Base-by-base conservation (phyloP, 2,797 vertebrate species). In the Phalloptychus januarius region DNA sequence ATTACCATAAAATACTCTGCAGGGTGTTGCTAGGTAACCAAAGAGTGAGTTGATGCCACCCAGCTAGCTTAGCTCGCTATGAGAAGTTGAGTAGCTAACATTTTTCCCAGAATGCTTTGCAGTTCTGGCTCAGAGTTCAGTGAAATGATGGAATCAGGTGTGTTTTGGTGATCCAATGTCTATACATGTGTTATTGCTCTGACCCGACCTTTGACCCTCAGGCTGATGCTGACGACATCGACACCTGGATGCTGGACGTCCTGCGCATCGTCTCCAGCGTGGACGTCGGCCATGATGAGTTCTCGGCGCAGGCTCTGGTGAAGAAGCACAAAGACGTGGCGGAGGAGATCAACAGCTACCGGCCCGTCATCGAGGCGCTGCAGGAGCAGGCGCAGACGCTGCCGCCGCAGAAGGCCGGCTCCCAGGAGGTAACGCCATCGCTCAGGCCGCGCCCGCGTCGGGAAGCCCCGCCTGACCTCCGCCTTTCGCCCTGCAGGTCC, bases 261-360 rank as follows among this genome's bases (percentile, higher is more conserved):
- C 96, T 99, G 82, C 96, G 96, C 72, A 98, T 99, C 5, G 98
- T 99, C 69, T 99, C 98, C 88, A 99, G 97, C 83, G 97, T 86
- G 0, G 98, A 99, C 0, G 97, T 99, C 46, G 98, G 98, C 77
- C 98, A 99, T 0, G 97, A 99, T 6, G 98, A 99, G 88, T 99
- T 97, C 94, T 99, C 98, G 82, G 96, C 98, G 0, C 98, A 99
- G 93, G 96, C 98, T 12, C 95, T 99, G 94, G 98, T 98, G 72
- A 99, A 96, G 95, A 99, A 99, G 73, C 98, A 99, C 95, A 99
- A 99, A 85, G 98, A 99, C 1, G 98, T 98, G 20, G 97, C 97
- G 0, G 97, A 99, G 84, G 98, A 99, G 93, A 97, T 99, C 28
- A 87, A 89, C 80, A 97, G 96, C 94, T 99, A 99, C 92, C 93